Evolutionary conservation across 2,888 invertebrate genomes (phyloP).

Genomic region (Apamea monoglypha): DNA sequence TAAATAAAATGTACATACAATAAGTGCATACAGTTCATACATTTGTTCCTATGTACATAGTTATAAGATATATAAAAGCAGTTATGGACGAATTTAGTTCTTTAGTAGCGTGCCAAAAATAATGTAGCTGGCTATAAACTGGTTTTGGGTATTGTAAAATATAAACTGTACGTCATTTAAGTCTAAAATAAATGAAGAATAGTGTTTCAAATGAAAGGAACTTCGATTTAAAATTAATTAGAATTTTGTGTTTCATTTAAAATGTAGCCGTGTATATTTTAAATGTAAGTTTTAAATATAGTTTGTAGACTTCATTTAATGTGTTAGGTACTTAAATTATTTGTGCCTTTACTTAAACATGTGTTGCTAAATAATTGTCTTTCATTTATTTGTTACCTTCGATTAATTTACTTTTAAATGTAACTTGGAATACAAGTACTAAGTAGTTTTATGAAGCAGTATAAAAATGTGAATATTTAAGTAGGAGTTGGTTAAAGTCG

Average conservation of each 20-base stretch:
- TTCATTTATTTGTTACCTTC: constrained; percentile 73
- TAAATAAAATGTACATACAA: constrained; percentile 70
- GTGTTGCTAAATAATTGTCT: constrained; percentile 65
- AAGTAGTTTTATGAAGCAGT: constrained; percentile 58
- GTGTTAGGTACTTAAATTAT: constrained; percentile 83
- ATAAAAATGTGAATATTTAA: constrained; percentile 60
- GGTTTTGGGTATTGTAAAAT: constrained; percentile 73
- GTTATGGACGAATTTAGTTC: constrained; percentile 78
- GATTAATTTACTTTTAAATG: constrained; percentile 57
- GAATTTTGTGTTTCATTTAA: constrained; percentile 62
- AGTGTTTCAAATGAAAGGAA: constrained; percentile 51
- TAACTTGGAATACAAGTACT: constrained; percentile 49
- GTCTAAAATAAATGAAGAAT: constrained; percentile 44
- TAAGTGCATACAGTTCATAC: constrained; percentile 72
- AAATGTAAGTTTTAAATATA: constrained; percentile 62
- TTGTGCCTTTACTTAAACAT: constrained; percentile 81
- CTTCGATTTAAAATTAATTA: constrained; percentile 34
- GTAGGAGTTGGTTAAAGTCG: constrained; percentile 61
- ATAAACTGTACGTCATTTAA: constrained; percentile 60
- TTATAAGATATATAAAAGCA: constrained; percentile 70
- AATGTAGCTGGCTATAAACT: constrained; percentile 76
- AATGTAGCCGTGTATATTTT: constrained; percentile 67
- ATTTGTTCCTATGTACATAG: constrained; percentile 85
- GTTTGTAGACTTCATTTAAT: constrained; percentile 63
- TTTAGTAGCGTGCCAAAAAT: constrained; percentile 85